A percentile compares a stretch with the other conserved stretches of the same genome.
Evolutionary conservation across 2,888 invertebrate species (phyloP).

Genomic region (Molorchus minor): DNA sequence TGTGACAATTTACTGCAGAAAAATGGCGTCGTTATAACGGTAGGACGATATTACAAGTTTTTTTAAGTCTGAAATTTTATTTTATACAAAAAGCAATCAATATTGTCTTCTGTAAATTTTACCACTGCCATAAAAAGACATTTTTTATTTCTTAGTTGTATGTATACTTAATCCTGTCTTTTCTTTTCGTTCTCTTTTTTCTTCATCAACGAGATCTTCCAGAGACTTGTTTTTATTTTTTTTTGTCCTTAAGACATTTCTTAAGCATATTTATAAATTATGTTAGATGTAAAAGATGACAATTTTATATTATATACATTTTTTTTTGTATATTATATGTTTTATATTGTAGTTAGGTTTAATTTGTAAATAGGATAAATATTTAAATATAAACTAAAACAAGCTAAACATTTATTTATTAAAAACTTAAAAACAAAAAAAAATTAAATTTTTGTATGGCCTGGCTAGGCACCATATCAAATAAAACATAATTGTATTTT

Average conservation of each 20-base stretch:
- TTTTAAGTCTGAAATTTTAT: conserved; percentile 4
- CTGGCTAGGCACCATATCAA: too few species aligned
- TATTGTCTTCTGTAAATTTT: conserved; percentile 20
- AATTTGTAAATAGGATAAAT: conserved; percentile 27
- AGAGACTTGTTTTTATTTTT: too few species aligned
- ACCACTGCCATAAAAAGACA: conserved; percentile 27
- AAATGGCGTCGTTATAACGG: not conserved
- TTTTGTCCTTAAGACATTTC: conserved; percentile 6
- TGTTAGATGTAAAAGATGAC: conserved; percentile 15
- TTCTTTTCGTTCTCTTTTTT: conserved; percentile 3
- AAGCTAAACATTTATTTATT: not conserved
- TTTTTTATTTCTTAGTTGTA: conserved; percentile 12
- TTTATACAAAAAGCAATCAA: conserved; percentile 14
- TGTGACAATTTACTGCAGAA: conserved; percentile 3
- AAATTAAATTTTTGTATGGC: not conserved
- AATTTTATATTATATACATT: conserved; percentile 24
- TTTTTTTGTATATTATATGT: conserved; percentile 25
- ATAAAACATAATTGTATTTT: too few species aligned
- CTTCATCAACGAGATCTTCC: too few species aligned
- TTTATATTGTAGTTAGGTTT: conserved; percentile 25
- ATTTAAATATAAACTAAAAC: conserved; percentile 17
- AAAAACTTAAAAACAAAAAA: not conserved
- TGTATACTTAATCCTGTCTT: not conserved
- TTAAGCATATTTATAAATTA: conserved; percentile 19
- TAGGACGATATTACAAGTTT: not conserved